Evolutionary conservation across 2,797 vertebrate genomes (phyloP), one percentile per base, ranked within the genome.

Genomic region (Melanotaenia pygmaea): DNA sequence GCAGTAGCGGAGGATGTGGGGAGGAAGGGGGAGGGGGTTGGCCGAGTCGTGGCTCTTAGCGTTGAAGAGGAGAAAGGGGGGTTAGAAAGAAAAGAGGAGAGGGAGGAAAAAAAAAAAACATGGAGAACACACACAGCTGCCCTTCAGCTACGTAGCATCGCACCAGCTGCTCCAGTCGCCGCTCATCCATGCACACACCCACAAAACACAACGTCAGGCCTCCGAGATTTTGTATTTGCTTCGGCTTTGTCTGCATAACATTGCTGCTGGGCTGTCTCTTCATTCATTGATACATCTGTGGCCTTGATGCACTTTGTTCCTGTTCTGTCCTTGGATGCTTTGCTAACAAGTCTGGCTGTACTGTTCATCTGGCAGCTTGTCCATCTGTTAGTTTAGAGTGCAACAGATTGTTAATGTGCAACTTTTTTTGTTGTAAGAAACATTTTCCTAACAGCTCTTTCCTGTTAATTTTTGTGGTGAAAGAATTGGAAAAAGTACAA

Each of bases 101-200:
- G 72, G 78, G 26, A 30, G 10, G 7, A 34, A 61, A 76, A 85
- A 82, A 82, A 76, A 85, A 30, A 30, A 30, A 30, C 28, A 74
- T 67, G 67, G 82, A 82, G 78, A 81, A 83, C 85, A 89, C 89
- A 89, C 95, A 95, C 86, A 93, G 95, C 91, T 96, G 92, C 90
- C 95, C 94, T 91, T 86, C 93, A 94, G 95, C 95, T 90, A 92
- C 95, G 92, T 94, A 95, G 93, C 95, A 94, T 92, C 95, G 91
- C 95, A 96, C 83, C 96, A 96, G 95, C 96, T 97, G 90, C 95
- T 90, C 95, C 86, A 95, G 95, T 93, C 80, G 28, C 78, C 67
- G 66, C 85, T 62, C 64, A 3, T 30, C 24, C 70, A 67, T 73
- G 75, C 76, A 74, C 77, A 64, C 84, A 74, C 75, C 53, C 74